phyloP scores from a whole-genome alignment of 37 sponge, comb jelly and placozoan species.

The Axinella damicornis region DNA sequence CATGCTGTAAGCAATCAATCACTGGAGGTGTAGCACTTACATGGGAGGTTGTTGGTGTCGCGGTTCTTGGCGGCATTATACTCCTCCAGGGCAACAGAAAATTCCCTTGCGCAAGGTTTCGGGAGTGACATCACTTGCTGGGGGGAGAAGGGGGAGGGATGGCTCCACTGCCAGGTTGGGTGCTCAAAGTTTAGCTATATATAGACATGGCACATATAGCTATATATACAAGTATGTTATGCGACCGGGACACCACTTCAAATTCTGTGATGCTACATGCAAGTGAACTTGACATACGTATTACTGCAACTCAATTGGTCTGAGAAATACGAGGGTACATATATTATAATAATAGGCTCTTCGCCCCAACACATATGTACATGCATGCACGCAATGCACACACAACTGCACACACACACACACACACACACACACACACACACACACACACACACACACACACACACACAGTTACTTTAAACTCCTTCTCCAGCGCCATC shows the following conservation, averaged over 20 bases:
- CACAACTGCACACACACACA: too few species aligned
- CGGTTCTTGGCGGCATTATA: constrained; percentile 22
- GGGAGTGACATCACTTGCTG: constrained; percentile 1
- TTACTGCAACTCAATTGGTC: too few species aligned
- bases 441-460: background rate
- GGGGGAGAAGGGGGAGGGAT: background rate
- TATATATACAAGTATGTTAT: too few species aligned
- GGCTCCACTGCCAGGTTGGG: background rate
- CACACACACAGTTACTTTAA: background rate
- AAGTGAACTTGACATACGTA: too few species aligned
- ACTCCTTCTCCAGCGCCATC: constrained; percentile 11
- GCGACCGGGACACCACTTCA: too few species aligned
- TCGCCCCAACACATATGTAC: too few species aligned
- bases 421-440: background rate
- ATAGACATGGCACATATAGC: too few species aligned
- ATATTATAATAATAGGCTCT: too few species aligned
- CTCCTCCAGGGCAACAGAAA: constrained; percentile 11
- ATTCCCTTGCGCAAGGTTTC: background rate
- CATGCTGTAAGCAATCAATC: too few species aligned
- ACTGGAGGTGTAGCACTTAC: background rate
- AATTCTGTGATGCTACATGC: too few species aligned
- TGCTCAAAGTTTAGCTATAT: too few species aligned
- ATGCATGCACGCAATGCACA: too few species aligned
- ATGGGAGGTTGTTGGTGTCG: background rate
- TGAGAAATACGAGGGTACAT: background rate